Evolutionary conservation across 1,140 invertebrate species (phyloP), one percentile per base, ranked within the genome.

Genomic region (Babylonia areolata): DNA sequence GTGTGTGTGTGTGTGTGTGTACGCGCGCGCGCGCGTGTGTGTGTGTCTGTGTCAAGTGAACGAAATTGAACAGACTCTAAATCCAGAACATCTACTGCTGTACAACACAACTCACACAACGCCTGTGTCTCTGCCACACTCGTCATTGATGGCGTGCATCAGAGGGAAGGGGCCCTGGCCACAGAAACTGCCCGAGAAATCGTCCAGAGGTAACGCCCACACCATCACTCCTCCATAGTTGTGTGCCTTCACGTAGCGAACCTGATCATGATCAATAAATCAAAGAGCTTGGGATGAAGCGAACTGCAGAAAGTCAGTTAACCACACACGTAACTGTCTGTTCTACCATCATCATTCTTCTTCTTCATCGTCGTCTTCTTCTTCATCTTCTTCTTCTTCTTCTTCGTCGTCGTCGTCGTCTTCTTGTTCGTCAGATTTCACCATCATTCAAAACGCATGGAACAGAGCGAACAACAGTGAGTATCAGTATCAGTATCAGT

Each of bases 221-320:
- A 98, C 97, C 98, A 99, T 99, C 42, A 98, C 98, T 28, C 98
- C 98, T 58, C 96, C 98, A 92, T 96, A 99, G 31, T 97, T 97
- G 84, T 97, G 97, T 51, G 97, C 96, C 90, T 98, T 98, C 58
- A 99, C 95, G 97, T 98, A 99, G 82, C 96, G 96, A 95, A 98
- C 97, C 97, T 99, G 58, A 9, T 17, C 46, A 31, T n/a, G n/a
- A n/a, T n/a, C n/a, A n/a, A n/a, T n/a, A n/a, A n/a, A n/a, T n/a
- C n/a, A n/a, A n/a, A n/a, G n/a, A n/a, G n/a, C n/a, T n/a, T n/a
- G n/a, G n/a, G n/a, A n/a, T n/a, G n/a, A n/a, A n/a, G n/a, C n/a
- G n/a, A n/a, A n/a, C n/a, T n/a, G n/a, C n/a, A n/a, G n/a, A n/a
- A n/a, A n/a, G n/a, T n/a, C n/a, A n/a, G n/a, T n/a, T n/a, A n/a